Evolutionary conservation across 2,797 vertebrate genomes (phyloP).

Genomic region (Gallirallus australis): DNA sequence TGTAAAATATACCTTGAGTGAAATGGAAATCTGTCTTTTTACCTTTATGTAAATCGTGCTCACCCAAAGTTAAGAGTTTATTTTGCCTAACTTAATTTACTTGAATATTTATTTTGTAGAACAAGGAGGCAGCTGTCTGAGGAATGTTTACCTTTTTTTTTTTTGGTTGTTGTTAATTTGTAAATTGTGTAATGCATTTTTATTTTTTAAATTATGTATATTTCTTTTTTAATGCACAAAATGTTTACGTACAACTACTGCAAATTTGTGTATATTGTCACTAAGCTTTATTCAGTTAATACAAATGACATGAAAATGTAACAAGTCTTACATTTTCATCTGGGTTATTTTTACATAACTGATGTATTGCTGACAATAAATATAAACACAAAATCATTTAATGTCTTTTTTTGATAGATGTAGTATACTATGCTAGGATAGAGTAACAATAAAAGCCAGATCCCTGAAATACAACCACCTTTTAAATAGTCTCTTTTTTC

Average conservation of each 20-base stretch:
- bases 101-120: conserved; percentile 82
- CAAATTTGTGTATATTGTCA: conserved; percentile 87
- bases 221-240: conserved; percentile 92
- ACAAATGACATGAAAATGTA: conserved; percentile 83
- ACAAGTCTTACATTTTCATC: conserved; percentile 87
- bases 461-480: not conserved
- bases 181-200: conserved; percentile 89
- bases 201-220: conserved; percentile 88
- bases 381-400: conserved; percentile 74
- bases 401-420: conserved; percentile 55
- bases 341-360: conserved; percentile 94
- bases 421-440: not conserved
- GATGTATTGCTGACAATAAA: conserved; percentile 88
- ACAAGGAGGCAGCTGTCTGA: conserved; percentile 82
- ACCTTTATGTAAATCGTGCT: conserved; percentile 72
- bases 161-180: conserved; percentile 83
- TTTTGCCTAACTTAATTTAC: conserved; percentile 80
- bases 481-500: conserved; percentile 1
- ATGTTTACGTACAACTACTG: conserved; percentile 87
- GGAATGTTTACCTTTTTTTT: conserved; percentile 85
- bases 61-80: conserved; percentile 64
- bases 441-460: conserved; percentile 34
- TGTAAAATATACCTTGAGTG: conserved; percentile 73
- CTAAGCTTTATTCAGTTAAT: conserved; percentile 87
- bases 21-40: conserved; percentile 71